Evolutionary conservation across 2,113 vertebrate genomes (phyloP).

Genomic region (Cygnus atratus): DNA sequence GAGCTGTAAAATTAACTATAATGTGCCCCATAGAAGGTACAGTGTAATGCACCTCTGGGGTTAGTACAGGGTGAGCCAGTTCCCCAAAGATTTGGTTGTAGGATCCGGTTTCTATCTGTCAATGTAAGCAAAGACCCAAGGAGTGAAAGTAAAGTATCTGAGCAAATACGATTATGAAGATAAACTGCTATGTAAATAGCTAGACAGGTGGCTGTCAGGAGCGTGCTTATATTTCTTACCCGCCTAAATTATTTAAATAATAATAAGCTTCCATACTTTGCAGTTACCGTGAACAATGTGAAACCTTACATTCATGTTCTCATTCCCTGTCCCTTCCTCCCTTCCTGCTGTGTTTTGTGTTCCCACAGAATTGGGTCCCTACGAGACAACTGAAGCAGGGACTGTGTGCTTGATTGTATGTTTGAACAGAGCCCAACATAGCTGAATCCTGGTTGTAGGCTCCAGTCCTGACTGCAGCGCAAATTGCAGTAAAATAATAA

Average conservation of each 20-base stretch:
- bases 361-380: not conserved
- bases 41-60: not conserved
- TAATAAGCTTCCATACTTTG: not conserved
- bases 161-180: not conserved
- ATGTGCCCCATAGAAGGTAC: not conserved
- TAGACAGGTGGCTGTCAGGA: not conserved
- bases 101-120: not conserved
- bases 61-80: not conserved
- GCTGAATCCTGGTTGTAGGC: conserved; percentile 16
- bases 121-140: not conserved
- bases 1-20: not conserved
- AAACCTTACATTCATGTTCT: not conserved
- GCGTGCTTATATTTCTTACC: not conserved
- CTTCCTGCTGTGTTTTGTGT: not conserved
- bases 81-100: not conserved
- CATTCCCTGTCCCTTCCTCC: not conserved
- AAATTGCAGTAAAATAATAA: conserved; percentile 34
- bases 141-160: not conserved
- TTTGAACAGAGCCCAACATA: not conserved
- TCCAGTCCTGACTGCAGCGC: conserved; percentile 5
- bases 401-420: not conserved
- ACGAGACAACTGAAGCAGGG: not conserved
- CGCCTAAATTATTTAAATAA: not conserved
- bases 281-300: not conserved
- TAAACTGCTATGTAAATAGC: not conserved